Percentiles rank a stretch among this genome's conserved stretches.
Evolutionary conservation across 30 jellyfish, hydroid and myxozoan genomes (phyloP).

Genomic region (Aurelia sp.): DNA sequence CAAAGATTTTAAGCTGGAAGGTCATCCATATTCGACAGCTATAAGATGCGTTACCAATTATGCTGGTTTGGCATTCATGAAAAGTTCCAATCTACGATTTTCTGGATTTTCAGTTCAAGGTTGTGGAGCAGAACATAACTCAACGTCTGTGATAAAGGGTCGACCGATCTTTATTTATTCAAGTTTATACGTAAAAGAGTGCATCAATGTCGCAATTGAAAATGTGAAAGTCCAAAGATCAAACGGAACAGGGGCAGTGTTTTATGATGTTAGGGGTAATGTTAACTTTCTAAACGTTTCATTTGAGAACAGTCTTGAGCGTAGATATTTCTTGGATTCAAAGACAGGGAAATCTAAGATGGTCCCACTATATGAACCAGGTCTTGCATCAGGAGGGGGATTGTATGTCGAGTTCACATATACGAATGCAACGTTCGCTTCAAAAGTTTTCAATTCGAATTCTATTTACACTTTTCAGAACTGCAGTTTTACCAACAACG

Average conservation of each 20-base stretch:
- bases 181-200: conserved; percentile 24
- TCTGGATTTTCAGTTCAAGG: background rate
- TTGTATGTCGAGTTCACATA: conserved; percentile 61
- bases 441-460: conserved; percentile 14
- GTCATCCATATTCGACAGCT: background rate
- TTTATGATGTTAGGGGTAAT: conserved; percentile 53
- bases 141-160: conserved; percentile 37
- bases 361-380: background rate
- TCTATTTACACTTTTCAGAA: conserved; percentile 11
- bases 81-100: conserved; percentile 16
- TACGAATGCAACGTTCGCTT: background rate
- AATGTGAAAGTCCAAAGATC: conserved; percentile 17
- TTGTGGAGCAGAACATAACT: conserved; percentile 40
- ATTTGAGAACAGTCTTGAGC: background rate
- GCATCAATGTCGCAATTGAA: conserved; percentile 12
- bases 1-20: conserved; percentile 14
- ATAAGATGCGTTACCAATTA: background rate
- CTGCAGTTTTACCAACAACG: conserved; percentile 25
- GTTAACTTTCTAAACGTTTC: conserved; percentile 24
- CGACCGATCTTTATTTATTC: background rate
- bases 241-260: conserved; percentile 57
- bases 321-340: background rate
- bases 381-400: conserved; percentile 78
- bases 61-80: conserved; percentile 51
- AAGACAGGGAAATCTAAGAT: too few relatives aligned